Conservation (phyloP, 2,797 vertebrate species). For the Aphelocoma californica region DNA sequence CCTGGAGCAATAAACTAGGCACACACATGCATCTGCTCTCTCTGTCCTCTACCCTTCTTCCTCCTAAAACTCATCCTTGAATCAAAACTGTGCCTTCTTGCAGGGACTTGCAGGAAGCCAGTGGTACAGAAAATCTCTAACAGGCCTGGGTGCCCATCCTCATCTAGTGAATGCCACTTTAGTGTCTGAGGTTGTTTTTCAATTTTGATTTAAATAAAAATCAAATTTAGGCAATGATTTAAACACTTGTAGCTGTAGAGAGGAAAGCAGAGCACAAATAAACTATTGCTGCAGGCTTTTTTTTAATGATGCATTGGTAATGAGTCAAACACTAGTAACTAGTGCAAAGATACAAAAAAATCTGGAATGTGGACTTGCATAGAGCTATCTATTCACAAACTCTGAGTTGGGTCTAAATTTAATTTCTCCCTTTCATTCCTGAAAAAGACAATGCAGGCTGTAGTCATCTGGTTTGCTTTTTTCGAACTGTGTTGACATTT, state of each 20-base stretch:
- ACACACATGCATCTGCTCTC: fast-evolving
- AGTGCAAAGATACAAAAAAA: neutral
- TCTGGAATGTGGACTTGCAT: neutral
- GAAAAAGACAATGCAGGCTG: neutral
- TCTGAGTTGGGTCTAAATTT: neutral
- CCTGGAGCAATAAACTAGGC: neutral
- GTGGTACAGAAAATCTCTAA: neutral
- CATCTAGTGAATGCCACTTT: neutral
- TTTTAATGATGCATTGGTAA: neutral
- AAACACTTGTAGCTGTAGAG: neutral
- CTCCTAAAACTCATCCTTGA: neutral
- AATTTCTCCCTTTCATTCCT: neutral
- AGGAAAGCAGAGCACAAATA: neutral
- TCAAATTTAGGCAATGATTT: neutral
- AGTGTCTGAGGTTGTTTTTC: neutral
- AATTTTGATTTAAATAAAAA: neutral
- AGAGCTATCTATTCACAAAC: neutral
- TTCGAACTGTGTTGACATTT: neutral
- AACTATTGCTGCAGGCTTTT: neutral
- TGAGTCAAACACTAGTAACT: neutral
- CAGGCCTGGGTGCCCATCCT: neutral
- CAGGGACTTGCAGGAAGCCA: neutral
- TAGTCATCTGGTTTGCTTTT: neutral
- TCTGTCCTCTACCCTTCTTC: neutral
- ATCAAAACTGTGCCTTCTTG: neutral